phyloP scores from a whole-genome alignment of 53 echinoderm and acorn worm genomes.

The Holothuria scabra region DNA sequence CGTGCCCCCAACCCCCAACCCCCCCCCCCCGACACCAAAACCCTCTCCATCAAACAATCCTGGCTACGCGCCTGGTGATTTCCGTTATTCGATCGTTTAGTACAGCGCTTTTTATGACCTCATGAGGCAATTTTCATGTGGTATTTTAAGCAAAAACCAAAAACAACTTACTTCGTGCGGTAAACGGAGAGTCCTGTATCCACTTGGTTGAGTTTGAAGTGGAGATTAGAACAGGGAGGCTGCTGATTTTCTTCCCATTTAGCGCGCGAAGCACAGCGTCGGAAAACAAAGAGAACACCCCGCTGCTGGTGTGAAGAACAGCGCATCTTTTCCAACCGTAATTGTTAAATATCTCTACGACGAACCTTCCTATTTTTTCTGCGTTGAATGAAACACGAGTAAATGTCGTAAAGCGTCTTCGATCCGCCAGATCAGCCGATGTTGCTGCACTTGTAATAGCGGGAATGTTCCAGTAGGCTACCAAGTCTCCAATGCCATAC shows the following conservation, averaged over 20 bases:
- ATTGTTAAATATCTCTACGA: not conserved
- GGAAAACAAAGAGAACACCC: not conserved
- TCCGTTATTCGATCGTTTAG: no score
- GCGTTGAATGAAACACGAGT: constrained; percentile 36
- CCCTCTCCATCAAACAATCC: no score
- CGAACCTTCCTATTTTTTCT: not conserved
- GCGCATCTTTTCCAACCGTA: constrained; percentile 20
- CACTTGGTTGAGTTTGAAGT: no score
- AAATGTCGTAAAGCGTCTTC: constrained; percentile 57
- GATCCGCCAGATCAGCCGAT: constrained; percentile 51
- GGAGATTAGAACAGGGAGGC: not conserved
- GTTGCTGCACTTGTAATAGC: constrained; percentile 43
- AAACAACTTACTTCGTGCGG: no score
- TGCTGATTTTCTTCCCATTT: not conserved
- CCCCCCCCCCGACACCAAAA: no score
- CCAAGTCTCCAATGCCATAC: constrained; percentile 9
- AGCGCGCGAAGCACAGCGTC: not conserved
- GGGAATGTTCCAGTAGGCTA: constrained; percentile 48
- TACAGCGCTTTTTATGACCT: no score
- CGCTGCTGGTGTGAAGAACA: not conserved
- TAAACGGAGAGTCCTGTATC: no score
- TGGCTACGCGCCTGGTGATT: no score
- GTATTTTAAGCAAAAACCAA: no score
- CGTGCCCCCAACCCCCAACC: no score
- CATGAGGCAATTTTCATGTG: no score